These are phyloP conservation scores for Paramormyrops kingsleyae DNA, from an alignment of 2,113 vertebrate species.

Conservation along the genomic window DNA sequence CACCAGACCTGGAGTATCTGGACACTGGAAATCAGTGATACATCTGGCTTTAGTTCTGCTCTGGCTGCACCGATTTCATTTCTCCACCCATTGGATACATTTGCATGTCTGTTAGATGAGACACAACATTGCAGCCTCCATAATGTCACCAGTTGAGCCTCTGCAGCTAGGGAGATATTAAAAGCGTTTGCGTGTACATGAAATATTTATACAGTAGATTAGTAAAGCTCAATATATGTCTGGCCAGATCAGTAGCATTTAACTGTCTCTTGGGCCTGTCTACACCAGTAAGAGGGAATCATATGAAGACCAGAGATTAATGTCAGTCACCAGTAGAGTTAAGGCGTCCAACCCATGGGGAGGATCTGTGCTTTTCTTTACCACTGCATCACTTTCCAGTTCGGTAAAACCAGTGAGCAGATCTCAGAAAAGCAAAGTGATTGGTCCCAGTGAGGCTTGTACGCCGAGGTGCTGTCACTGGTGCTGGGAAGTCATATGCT, in stretches of 20 bases:
- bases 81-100: background rate
- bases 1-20: constrained; percentile 63
- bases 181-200: background rate
- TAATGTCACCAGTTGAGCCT: background rate
- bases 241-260: background rate
- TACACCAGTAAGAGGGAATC: background rate
- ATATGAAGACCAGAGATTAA: background rate
- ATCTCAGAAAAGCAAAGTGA: background rate
- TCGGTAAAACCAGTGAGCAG: background rate
- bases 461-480: background rate
- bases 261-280: background rate
- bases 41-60: background rate
- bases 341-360: background rate
- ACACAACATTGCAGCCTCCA: background rate
- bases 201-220: background rate
- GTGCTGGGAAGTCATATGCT: background rate
- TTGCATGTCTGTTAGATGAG: background rate
- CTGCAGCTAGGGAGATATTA: background rate
- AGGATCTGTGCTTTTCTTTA: background rate
- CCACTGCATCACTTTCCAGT: background rate
- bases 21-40: constrained; percentile 49
- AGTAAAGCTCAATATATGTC: background rate
- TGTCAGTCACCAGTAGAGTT: background rate
- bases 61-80: background rate
- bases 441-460: background rate